Conservation (phyloP, 2,797 vertebrate species). For the Sebastiscus tertius region DNA sequence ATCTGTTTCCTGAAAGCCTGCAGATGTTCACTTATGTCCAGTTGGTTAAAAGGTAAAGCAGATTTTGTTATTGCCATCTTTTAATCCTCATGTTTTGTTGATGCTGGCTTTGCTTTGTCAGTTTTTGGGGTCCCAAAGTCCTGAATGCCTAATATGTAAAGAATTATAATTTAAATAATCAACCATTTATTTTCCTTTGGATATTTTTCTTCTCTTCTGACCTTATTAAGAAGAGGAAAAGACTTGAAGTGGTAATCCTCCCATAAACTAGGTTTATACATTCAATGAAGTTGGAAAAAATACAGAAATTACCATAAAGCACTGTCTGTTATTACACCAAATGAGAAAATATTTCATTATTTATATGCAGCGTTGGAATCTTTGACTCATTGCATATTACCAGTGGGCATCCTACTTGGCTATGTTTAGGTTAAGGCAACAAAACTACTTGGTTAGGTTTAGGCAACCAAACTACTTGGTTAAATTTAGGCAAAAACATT, state of each 20-base stretch:
- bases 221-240: neutral
- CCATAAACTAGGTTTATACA: no score
- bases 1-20: constrained; percentile 35
- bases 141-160: neutral
- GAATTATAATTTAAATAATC: neutral
- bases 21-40: neutral
- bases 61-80: neutral
- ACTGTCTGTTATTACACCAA: no score
- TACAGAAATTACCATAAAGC: no score
- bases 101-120: neutral
- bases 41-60: neutral
- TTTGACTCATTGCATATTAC: no score
- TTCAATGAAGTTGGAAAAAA: no score
- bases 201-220: neutral
- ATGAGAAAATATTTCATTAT: no score
- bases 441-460: no score
- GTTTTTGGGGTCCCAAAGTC: neutral
- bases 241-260: neutral
- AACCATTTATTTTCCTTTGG: neutral
- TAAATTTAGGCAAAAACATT: no score
- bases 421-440: no score
- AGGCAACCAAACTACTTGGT: no score
- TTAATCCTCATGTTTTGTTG: neutral
- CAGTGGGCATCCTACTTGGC: no score
- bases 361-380: no score